These are phyloP conservation scores for Xestobium rufovillosum DNA, from an alignment of 2,888 invertebrate species.

Conservation along the genomic window DNA sequence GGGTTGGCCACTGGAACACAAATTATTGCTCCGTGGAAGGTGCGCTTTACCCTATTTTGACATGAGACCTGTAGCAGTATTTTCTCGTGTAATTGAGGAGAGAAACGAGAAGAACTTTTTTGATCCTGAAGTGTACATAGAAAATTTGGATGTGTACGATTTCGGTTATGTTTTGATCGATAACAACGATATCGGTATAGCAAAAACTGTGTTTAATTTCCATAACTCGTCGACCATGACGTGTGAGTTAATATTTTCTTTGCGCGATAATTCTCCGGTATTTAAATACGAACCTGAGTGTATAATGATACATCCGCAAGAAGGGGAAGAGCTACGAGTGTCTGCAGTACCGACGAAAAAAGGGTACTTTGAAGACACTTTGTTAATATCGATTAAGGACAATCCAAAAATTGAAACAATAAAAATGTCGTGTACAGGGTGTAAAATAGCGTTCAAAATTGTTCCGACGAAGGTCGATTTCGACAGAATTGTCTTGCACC, in stretches of 20 bases:
- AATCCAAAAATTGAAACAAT: conserved; percentile 52
- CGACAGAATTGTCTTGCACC: conserved; percentile 49
- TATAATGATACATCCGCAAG: conserved; percentile 28
- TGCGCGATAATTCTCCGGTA: conserved; percentile 42
- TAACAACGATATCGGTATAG: conserved; percentile 16
- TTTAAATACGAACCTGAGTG: conserved; percentile 43
- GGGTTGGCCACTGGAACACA: conserved; percentile 26
- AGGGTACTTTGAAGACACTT: conserved; percentile 31
- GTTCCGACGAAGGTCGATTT: conserved; percentile 43
- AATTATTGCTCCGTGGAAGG: conserved; percentile 29
- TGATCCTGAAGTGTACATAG: conserved; percentile 5
- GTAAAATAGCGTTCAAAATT: conserved; percentile 45
- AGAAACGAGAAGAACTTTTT: conserved; percentile 23
- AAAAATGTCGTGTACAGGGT: conserved; percentile 47
- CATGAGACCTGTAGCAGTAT: conserved; percentile 31
- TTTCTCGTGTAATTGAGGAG: conserved; percentile 26
- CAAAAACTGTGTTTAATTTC: conserved; percentile 41
- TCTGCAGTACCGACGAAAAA: conserved; percentile 33
- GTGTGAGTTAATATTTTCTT: conserved; percentile 45
- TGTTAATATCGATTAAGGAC: conserved; percentile 45
- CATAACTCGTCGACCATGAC: conserved; percentile 49
- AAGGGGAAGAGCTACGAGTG: conserved; percentile 30
- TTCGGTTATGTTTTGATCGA: conserved; percentile 30
- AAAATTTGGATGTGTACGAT: conserved; percentile 12
- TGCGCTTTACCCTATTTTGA: conserved; percentile 37